phyloP scores from a whole-genome alignment of 2,888 invertebrate species.

The Synanthedon tipuliformis region DNA sequence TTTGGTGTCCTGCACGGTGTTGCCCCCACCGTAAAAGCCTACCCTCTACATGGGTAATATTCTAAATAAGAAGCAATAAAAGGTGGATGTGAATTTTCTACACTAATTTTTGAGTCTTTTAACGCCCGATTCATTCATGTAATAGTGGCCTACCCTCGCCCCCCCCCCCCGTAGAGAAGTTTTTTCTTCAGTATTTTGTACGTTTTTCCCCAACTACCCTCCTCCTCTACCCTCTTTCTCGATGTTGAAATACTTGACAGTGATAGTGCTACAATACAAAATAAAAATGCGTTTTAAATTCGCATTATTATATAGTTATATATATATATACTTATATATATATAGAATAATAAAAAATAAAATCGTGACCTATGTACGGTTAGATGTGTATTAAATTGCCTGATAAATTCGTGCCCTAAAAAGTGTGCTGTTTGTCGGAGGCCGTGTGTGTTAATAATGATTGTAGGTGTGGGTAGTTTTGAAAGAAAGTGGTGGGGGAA shows the following conservation, averaged over 20 bases:
- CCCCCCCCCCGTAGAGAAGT: not conserved
- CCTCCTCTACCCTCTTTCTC: constrained; percentile 15
- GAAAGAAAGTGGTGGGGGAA: too few species aligned
- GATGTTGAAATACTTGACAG: constrained; percentile 31
- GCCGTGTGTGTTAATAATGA: constrained; percentile 17
- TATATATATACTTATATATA: constrained; percentile 13
- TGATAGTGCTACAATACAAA: constrained; percentile 50
- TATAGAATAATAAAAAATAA: too few species aligned
- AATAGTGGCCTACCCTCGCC: not conserved
- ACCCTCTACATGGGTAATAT: too few species aligned
- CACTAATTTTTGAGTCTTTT: not conserved
- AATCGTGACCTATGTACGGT: constrained; percentile 16
- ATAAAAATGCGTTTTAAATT: constrained; percentile 32
- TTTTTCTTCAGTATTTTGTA: not conserved
- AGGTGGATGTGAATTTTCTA: constrained; percentile 51
- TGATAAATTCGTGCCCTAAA: constrained; percentile 55
- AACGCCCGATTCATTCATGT: not conserved
- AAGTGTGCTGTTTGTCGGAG: constrained; percentile 45
- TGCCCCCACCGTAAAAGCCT: too few species aligned
- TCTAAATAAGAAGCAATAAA: constrained; percentile 52
- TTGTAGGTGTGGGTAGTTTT: constrained; percentile 12
- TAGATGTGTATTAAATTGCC: constrained; percentile 32
- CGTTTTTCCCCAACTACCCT: not conserved
- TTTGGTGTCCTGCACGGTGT: too few species aligned
- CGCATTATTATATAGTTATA: constrained; percentile 25